These are phyloP conservation scores for Diplodus sargus DNA, from an alignment of 2,797 vertebrate genomes.

Conservation along the genomic window DNA sequence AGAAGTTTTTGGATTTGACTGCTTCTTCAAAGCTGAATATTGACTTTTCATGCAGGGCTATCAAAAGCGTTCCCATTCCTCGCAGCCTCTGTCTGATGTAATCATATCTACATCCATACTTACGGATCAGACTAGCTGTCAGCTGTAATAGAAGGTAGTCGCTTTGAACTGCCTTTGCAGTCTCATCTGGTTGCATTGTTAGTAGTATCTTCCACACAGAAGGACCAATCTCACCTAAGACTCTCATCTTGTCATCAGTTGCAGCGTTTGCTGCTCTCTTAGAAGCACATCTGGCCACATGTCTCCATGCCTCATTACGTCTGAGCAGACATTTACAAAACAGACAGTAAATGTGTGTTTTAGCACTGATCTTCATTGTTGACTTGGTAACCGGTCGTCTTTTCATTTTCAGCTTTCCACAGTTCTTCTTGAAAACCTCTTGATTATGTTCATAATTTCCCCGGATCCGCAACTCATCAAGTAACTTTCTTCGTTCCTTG, in stretches of 20 bases:
- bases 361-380: accelerated
- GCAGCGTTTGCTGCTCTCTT: not conserved
- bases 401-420: slow-evolving; percentile 53
- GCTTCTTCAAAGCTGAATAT: slow-evolving; percentile 55
- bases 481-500: slow-evolving; percentile 30
- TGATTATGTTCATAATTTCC: slow-evolving; percentile 69
- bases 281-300: slow-evolving; percentile 34
- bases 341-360: slow-evolving; percentile 42
- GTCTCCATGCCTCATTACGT: slow-evolving; percentile 6
- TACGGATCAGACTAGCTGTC: slow-evolving; percentile 47
- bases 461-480: slow-evolving; percentile 46
- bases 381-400: accelerated
- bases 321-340: slow-evolving; percentile 54
- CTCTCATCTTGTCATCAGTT: not conserved
- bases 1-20: slow-evolving; percentile 60
- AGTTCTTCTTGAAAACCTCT: slow-evolving; percentile 49
- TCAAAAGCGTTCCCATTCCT: slow-evolving; percentile 64
- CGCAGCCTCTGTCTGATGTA: slow-evolving; percentile 57
- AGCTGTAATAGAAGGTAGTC: slow-evolving; percentile 64
- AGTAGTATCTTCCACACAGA: slow-evolving; percentile 50
- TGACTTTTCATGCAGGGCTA: slow-evolving; percentile 42
- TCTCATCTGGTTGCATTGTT: slow-evolving; percentile 56
- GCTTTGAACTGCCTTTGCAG: slow-evolving; percentile 39
- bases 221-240: slow-evolving; percentile 3
- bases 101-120: slow-evolving; percentile 14